Conservation (phyloP, 2,888 invertebrate genomes). For the Cosmia pyralina region DNA sequence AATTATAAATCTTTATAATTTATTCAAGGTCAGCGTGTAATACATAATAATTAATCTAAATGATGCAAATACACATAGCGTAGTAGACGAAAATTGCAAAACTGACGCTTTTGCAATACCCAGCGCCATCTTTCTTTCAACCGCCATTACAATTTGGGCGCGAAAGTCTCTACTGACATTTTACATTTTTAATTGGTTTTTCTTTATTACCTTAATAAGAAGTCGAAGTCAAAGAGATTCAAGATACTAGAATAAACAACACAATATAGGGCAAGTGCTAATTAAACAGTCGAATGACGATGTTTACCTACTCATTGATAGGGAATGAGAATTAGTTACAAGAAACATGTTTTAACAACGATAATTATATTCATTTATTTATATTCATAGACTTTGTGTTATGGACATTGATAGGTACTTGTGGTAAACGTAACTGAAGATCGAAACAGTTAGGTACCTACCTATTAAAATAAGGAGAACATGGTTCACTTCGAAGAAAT, state of each 20-base stretch:
- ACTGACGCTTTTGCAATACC: constrained; percentile 27
- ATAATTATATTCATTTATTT: constrained; percentile 24
- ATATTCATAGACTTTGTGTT: constrained; percentile 28
- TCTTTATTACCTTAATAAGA: neutral
- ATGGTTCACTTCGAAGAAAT: neutral
- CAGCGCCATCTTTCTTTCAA: constrained; percentile 56
- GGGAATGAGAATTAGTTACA: constrained; percentile 54
- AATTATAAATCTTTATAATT: constrained; percentile 3
- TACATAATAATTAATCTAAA: constrained; percentile 29
- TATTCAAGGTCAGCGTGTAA: constrained; percentile 36
- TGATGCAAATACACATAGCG: constrained; percentile 29
- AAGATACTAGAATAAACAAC: constrained; percentile 55
- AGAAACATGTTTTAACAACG: constrained; percentile 40
- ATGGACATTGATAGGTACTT: constrained; percentile 23
- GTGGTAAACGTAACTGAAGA: neutral
- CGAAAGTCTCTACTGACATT: constrained; percentile 23
- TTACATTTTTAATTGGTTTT: neutral
- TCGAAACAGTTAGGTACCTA: neutral
- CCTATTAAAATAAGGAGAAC: neutral
- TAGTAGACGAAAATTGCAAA: constrained; percentile 27
- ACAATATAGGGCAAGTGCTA: constrained; percentile 62
- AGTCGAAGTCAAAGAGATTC: constrained; percentile 22
- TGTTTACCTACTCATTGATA: constrained; percentile 60
- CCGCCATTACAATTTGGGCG: constrained; percentile 29
- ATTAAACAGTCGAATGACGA: constrained; percentile 59